phyloP scores from a whole-genome alignment of 2,888 invertebrate genomes.

The Diadromus collaris region DNA sequence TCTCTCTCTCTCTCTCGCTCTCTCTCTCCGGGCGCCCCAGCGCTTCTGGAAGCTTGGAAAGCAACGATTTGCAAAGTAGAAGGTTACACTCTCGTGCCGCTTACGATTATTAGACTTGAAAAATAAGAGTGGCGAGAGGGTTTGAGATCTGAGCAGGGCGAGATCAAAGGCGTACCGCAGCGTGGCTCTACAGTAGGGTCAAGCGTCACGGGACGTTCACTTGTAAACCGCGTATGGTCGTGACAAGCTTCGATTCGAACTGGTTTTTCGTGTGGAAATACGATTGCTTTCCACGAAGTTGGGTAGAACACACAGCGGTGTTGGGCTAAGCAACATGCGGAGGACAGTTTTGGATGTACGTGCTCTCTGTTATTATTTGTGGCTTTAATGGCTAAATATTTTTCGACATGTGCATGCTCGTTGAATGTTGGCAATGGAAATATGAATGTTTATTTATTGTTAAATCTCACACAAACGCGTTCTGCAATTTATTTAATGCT shows the following conservation, averaged over 20 bases:
- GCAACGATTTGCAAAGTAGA: slow-evolving; percentile 19
- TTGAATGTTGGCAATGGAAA: neutral
- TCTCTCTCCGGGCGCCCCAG: slow-evolving; percentile 23
- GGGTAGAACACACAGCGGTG: neutral
- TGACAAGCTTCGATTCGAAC: slow-evolving; percentile 48
- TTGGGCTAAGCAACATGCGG: neutral
- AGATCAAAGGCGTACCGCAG: slow-evolving; percentile 54
- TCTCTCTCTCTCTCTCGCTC: no score
- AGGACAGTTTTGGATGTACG: slow-evolving; percentile 12
- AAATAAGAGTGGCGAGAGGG: slow-evolving; percentile 16
- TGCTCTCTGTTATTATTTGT: slow-evolving; percentile 22
- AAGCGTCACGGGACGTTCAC: slow-evolving; percentile 36
- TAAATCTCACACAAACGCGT: neutral
- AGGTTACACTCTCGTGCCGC: slow-evolving; percentile 20
- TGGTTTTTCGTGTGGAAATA: slow-evolving; percentile 30
- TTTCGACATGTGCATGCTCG: neutral
- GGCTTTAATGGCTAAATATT: neutral
- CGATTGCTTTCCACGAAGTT: slow-evolving; percentile 31
- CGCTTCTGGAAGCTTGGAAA: slow-evolving; percentile 46
- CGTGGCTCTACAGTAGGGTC: slow-evolving; percentile 7
- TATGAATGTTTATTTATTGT: neutral
- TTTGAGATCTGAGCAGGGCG: slow-evolving; percentile 15
- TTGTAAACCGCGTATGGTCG: slow-evolving; percentile 30
- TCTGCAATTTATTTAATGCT: slow-evolving; percentile 2
- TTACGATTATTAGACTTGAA: slow-evolving; percentile 51